Evolutionary conservation across 2,888 invertebrate species (phyloP).

Genomic region (Nowickia ferox): DNA sequence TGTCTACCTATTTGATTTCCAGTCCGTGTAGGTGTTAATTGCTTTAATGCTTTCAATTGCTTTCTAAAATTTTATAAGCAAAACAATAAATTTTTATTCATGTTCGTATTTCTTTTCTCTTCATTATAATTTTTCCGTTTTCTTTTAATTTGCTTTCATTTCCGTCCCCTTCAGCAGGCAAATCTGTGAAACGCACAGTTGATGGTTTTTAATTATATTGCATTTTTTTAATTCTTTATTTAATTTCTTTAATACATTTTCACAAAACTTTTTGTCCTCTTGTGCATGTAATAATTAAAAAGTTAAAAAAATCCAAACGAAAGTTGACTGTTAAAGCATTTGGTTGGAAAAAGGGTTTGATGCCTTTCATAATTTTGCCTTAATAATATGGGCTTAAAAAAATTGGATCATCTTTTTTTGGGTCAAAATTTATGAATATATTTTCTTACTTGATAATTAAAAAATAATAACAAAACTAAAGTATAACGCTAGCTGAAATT

Average conservation of each 20-base stretch:
- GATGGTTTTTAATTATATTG: constrained; percentile 35
- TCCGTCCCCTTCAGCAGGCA: constrained; percentile 1
- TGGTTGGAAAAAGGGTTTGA: background rate
- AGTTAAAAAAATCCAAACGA: background rate
- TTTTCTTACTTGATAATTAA: background rate
- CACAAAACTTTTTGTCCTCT: constrained; percentile 14
- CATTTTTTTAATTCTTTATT: background rate
- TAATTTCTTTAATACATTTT: constrained; percentile 1
- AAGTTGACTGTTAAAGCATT: background rate
- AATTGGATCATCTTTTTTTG: constrained; percentile 30
- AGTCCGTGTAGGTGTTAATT: constrained; percentile 1
- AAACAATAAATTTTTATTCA: background rate
- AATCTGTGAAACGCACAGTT: constrained; percentile 9
- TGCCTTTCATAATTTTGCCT: background rate
- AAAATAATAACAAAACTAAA: background rate
- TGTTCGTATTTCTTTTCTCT: constrained; percentile 3
- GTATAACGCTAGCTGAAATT: background rate
- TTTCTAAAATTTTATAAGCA: background rate
- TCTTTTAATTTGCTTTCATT: background rate
- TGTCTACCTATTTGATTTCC: no score
- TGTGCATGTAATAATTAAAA: constrained; percentile 9
- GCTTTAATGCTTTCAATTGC: background rate
- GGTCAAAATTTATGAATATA: constrained; percentile 39
- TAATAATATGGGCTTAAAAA: background rate
- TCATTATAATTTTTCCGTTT: constrained; percentile 1